Evolutionary conservation across 2,888 invertebrate genomes (phyloP).

Genomic region (Cataglyphis altisquamis): DNA sequence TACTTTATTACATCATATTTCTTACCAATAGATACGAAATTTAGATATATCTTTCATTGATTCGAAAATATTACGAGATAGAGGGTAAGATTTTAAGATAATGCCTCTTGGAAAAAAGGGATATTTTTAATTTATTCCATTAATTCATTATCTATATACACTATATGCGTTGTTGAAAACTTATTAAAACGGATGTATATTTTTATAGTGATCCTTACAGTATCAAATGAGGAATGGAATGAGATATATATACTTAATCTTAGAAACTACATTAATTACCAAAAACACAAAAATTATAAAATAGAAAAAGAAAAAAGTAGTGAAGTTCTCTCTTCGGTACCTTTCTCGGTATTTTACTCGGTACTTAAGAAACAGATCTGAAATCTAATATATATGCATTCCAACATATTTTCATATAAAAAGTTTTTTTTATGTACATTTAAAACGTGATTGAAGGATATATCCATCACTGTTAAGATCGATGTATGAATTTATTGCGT

Average conservation of each 20-base stretch:
- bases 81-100: neutral
- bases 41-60: conserved; percentile 16
- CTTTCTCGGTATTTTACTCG: too few species aligned
- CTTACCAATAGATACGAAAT: conserved; percentile 13
- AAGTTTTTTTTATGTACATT: conserved; percentile 63
- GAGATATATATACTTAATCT: conserved; percentile 59
- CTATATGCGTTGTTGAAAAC: neutral
- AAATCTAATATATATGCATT: conserved; percentile 49
- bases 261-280: conserved; percentile 59
- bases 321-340: too few species aligned
- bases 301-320: neutral
- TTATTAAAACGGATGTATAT: neutral
- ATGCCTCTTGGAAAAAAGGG: neutral
- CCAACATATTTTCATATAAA: conserved; percentile 50
- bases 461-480: neutral
- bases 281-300: neutral
- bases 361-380: neutral
- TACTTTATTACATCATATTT: conserved; percentile 12
- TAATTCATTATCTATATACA: conserved; percentile 15
- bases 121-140: neutral
- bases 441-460: conserved; percentile 43
- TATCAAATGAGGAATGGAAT: conserved; percentile 66
- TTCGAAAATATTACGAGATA: conserved; percentile 6
- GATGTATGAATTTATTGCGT: neutral
- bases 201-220: conserved; percentile 18